Evolutionary conservation across 2,113 vertebrate species (phyloP), one percentile per base, ranked within the genome.

Genomic region (Nasalis larvatus): DNA sequence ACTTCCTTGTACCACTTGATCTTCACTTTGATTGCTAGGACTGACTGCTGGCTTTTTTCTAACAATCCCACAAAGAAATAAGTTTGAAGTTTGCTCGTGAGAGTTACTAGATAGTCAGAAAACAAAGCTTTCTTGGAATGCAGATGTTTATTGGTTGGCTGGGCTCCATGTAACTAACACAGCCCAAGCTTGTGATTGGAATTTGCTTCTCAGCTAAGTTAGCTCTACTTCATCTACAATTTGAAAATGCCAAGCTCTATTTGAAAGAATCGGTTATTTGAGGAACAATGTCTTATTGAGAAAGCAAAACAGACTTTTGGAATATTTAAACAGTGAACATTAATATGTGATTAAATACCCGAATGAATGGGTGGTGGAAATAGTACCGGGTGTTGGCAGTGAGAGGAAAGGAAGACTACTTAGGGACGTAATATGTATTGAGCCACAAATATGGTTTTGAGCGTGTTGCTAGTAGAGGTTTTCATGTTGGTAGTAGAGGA

Each of bases 241-340:
- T 94, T 91, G 45, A 71, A 92, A 93, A 80, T 77, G n/a, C 73
- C 23, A 40, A n/a, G 12, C 4, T 89, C 42, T 91, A 0, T 81
- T 81, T 84, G 80, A 84, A 94, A 90, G 71, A 90, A 45, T 63
- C 56, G 83, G 4, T 78, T 86, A 52, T 92, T 86, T 90, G 35
- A 83, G 83, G 27, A 54, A 83, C 69, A 89, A 73, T 84, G 20
- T 68, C 76, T 93, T 80, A 63, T 13, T 85, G 47, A 74, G 69
- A 74, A 90, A 80, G 30, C n/a, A 78, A 86, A 80, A 58, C 5
- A 47, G 86, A 58, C 21, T 76, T 60, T 23, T 68, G 21, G 74
- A 86, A 78, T 95, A 94, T 95, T 96, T 92, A 78, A 82, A 82
- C 27, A n/a, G 52, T 83, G 54, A 54, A 76, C 73, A 60, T 76